Conservation (phyloP, 2,888 invertebrate species). For the Sphinx pinastri region DNA sequence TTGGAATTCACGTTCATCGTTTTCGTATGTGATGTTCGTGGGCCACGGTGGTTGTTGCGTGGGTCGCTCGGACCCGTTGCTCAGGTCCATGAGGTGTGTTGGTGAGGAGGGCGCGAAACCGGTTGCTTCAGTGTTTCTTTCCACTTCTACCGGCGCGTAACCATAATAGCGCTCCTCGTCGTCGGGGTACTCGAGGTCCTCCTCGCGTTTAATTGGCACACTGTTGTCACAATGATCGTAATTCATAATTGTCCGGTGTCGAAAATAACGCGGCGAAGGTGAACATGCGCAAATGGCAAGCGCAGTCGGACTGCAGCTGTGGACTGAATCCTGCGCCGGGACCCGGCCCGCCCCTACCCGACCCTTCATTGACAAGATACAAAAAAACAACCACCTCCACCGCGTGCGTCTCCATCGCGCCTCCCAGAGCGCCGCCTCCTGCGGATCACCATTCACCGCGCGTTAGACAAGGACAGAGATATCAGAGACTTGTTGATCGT, state of each 20-base stretch:
- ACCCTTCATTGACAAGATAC: conserved; percentile 82
- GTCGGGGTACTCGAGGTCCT: conserved; percentile 65
- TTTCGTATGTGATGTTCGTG: conserved; percentile 55
- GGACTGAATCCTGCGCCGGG: conserved; percentile 62
- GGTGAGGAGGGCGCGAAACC: conserved; percentile 71
- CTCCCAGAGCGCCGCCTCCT: conserved; percentile 71
- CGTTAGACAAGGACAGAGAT: conserved; percentile 61
- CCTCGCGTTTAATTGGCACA: conserved; percentile 75
- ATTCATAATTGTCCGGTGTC: conserved; percentile 62
- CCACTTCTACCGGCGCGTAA: conserved; percentile 68
- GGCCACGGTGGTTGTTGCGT: conserved; percentile 60
- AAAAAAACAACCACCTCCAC: conserved; percentile 78
- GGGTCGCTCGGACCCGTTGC: conserved; percentile 70
- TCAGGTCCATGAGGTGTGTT: conserved; percentile 75
- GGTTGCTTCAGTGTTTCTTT: conserved; percentile 58
- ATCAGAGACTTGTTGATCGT: conserved; percentile 56
- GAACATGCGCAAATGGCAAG: conserved; percentile 58
- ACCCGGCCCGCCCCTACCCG: conserved; percentile 72
- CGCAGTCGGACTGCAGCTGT: conserved; percentile 63
- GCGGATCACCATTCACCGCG: conserved; percentile 43
- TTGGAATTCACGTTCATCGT: conserved; percentile 65
- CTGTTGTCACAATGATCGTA: conserved; percentile 68
- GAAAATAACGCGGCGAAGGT: conserved; percentile 41
- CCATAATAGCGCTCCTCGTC: conserved; percentile 73
- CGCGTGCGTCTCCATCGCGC: conserved; percentile 53